These are phyloP conservation scores for Dendrocincla fuliginosa DNA, from an alignment of 2,797 vertebrate genomes.

Conservation along the genomic window DNA sequence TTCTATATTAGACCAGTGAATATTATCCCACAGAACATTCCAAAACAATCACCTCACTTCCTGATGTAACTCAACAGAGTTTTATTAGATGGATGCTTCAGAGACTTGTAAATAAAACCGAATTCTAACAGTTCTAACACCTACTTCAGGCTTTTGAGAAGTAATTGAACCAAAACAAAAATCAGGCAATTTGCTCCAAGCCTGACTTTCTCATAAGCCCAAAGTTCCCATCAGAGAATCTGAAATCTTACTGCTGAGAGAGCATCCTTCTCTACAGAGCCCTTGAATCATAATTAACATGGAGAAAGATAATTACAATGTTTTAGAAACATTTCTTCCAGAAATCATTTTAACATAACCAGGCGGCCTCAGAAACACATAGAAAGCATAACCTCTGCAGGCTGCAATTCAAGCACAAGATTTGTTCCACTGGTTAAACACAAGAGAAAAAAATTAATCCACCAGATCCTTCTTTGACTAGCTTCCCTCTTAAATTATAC, in stretches of 20 bases:
- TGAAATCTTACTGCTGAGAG: background rate
- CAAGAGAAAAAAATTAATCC: background rate
- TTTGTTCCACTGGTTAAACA: constrained; percentile 16
- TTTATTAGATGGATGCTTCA: background rate
- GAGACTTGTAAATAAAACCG: background rate
- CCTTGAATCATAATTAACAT: constrained; percentile 43
- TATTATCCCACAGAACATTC: background rate
- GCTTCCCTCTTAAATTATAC: background rate
- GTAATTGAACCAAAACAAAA: constrained; percentile 24
- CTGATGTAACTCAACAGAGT: background rate
- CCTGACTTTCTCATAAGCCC: background rate
- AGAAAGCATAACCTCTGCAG: background rate
- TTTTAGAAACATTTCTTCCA: constrained; percentile 32
- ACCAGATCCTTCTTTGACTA: background rate
- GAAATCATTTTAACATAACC: background rate
- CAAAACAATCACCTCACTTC: background rate
- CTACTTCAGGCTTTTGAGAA: constrained; percentile 9
- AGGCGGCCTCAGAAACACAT: background rate
- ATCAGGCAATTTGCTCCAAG: background rate
- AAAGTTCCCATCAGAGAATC: constrained; percentile 28
- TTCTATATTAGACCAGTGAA: background rate
- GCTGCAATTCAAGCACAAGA: background rate
- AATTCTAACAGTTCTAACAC: background rate
- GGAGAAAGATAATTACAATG: constrained; percentile 46
- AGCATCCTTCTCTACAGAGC: background rate